A percentile compares a stretch with the other conserved stretches of the same genome.
Conservation (phyloP, 2,113 vertebrate species). For the Percopsis transmontana region DNA sequence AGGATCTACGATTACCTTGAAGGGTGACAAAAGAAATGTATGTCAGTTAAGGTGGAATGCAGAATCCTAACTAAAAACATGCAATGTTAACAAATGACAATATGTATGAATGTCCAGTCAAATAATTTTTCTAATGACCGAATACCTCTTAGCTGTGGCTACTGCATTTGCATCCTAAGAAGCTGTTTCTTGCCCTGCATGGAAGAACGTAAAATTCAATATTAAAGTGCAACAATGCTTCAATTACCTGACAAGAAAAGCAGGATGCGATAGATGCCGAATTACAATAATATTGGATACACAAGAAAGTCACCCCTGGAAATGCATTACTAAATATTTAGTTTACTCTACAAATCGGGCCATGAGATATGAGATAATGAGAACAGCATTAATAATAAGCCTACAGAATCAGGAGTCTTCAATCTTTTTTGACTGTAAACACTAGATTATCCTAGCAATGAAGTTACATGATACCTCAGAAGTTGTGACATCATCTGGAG, state of each 20-base stretch:
- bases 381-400: neutral
- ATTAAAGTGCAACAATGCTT: constrained; percentile 19
- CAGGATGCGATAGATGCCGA: neutral
- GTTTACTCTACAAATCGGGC: neutral
- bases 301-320: neutral
- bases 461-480: constrained; percentile 55
- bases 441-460: constrained; percentile 1
- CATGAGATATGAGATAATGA: neutral
- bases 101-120: neutral
- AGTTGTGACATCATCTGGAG: constrained; percentile 45
- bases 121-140: neutral
- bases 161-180: constrained; percentile 74
- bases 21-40: constrained; percentile 19
- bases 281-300: neutral
- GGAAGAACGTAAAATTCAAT: constrained; percentile 34
- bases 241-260: neutral
- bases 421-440: neutral
- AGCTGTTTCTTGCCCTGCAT: constrained; percentile 61
- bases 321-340: neutral
- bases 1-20: constrained; percentile 43
- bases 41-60: no score
- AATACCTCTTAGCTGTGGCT: constrained; percentile 64
- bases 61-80: no score
- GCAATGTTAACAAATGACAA: no score
- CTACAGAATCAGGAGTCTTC: neutral